Conservation (phyloP, 2,888 invertebrate species). For the Ethmia dodecea region DNA sequence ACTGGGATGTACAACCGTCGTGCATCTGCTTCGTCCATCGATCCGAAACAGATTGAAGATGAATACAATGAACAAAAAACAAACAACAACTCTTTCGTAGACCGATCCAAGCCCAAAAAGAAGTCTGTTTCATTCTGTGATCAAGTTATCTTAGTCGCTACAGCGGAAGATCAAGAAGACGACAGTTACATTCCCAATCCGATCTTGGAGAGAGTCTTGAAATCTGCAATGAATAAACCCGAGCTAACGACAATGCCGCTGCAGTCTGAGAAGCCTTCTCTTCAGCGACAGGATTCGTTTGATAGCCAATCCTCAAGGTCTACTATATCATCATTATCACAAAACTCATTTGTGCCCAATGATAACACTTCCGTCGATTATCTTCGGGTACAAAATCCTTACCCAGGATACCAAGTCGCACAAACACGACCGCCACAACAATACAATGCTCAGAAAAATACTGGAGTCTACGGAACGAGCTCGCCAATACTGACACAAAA, state of each 20-base stretch:
- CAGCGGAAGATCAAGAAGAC: conserved; percentile 94
- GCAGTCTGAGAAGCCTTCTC: conserved; percentile 65
- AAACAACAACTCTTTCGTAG: conserved; percentile 54
- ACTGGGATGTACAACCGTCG: conserved; percentile 51
- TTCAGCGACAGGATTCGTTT: conserved; percentile 69
- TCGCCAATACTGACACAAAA: conserved; percentile 40
- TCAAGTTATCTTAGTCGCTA: conserved; percentile 94
- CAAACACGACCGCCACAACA: conserved; percentile 55
- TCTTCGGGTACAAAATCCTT: conserved; percentile 51
- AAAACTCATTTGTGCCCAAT: conserved; percentile 51
- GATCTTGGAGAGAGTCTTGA: conserved; percentile 89
- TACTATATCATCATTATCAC: conserved; percentile 68
- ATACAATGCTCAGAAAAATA: conserved; percentile 50
- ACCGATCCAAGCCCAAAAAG: conserved; percentile 84
- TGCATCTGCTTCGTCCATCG: conserved; percentile 61
- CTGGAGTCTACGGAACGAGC: conserved; percentile 48
- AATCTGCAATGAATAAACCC: conserved; percentile 88
- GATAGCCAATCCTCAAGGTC: conserved; percentile 73
- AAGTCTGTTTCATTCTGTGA: conserved; percentile 97
- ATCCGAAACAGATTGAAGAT: conserved; percentile 61
- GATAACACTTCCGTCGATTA: conserved; percentile 58
- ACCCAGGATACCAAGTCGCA: conserved; percentile 54
- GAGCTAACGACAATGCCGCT: conserved; percentile 75
- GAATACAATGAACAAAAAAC: conserved; percentile 54
- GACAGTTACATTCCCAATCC: conserved; percentile 95